Base-by-base conservation (phyloP, 2,888 invertebrate genomes). In the Amaurobius ferox region DNA sequence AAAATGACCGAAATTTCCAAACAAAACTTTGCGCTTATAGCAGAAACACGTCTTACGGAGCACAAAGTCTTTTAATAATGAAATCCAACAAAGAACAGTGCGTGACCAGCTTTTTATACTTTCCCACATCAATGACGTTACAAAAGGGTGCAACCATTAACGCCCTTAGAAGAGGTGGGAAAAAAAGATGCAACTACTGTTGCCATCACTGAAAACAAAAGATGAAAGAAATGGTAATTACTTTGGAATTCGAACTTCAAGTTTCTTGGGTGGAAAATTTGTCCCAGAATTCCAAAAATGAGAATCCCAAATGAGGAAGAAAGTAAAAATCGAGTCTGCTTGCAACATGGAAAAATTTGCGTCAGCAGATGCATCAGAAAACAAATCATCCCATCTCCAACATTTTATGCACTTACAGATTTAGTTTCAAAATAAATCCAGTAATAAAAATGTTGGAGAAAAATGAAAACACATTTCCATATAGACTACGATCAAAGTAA, bases 121-220 rank as follows among this genome's bases (percentile, higher is more conserved):
- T 55, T 55, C 55, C 55, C 55, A 55, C 55, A 55, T 11, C 23
- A 23, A 11, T 23, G 55, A 55, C 19, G 23, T 23, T 55, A 23
- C 3, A 19, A 66, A 74, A 74, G 81, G 81, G 81, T 74, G 81
- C 74, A 81, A 81, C 81, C 61, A 74, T 70, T 68, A 72, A 81
- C 81, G 81, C 81, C 81, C 81, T 74, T 30, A 16, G 40, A 6
- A 32, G 30, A 55, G 68, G 44, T 70, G 62, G 44, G 66, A n/a
- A n/a, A 32, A 61, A 55, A 39, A 30, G 81, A 68, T 81, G 74
- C 55, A 80, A 67, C 73, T 32, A 19, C 19, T 5, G 19, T 28
- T 68, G 19, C 67, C 66, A 80, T 55, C 55, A 35, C 44, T 64
- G 35, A 67, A 67, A 39, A 67, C 73, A 80, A 73, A 35, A 66